phyloP scores from a whole-genome alignment of 1,140 invertebrate genomes.

The Neodiprion virginianus region DNA sequence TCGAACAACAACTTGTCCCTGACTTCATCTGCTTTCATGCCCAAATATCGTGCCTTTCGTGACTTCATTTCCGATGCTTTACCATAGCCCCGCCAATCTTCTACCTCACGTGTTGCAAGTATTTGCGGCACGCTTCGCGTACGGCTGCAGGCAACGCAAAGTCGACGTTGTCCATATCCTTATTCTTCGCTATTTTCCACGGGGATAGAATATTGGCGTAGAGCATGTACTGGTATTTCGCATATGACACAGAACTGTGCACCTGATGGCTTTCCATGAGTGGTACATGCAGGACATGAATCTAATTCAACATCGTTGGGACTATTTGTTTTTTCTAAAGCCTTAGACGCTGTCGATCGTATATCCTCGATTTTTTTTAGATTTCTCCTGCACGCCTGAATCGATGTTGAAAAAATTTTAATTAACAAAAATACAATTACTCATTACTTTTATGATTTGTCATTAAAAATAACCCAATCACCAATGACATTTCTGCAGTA shows the following conservation, averaged over 20 bases:
- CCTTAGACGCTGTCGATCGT: no score
- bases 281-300: constrained; percentile 26
- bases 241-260: constrained; percentile 31
- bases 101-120: neutral
- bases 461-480: no score
- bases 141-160: constrained; percentile 21
- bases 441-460: no score
- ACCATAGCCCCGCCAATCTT: constrained; percentile 20
- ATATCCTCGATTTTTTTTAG: no score
- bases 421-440: no score
- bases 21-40: constrained; percentile 5
- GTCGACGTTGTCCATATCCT: constrained; percentile 25
- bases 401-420: no score
- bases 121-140: neutral
- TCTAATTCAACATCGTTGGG: no score
- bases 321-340: no score
- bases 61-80: neutral
- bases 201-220: constrained; percentile 24
- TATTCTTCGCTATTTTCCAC: constrained; percentile 26
- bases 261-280: constrained; percentile 24
- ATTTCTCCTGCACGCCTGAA: no score
- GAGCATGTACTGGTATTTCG: constrained; percentile 24
- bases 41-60: constrained; percentile 14
- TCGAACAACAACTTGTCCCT: constrained; percentile 8
- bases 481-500: no score